Evolutionary conservation across 2,888 invertebrate species (phyloP), one percentile per base, ranked within the genome.

Genomic region (Amiota minor): DNA sequence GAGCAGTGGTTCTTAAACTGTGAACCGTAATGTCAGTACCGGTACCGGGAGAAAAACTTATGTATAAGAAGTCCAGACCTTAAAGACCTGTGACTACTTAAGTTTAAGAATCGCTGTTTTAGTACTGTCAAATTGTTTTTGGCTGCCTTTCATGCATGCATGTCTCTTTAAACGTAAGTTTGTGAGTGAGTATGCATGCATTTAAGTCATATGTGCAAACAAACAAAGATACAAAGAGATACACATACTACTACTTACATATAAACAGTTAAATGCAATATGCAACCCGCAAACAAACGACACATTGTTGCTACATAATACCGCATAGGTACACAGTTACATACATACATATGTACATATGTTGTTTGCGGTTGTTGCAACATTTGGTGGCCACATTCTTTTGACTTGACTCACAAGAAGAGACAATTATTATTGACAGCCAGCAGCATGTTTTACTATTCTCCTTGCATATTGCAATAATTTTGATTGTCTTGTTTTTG

Each of bases 331-430:
- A 35, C 35, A 35, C 35, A 35, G 35, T 35, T 53, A 16, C 53
- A 53, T 53, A 16, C 53, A 53, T 53, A 0, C n/a, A 35, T 53
- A 53, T n/a, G 10, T 53, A 14, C 8, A 23, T 61, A 23, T n/a
- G 35, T 62, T 35, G 62, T 45, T 35, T 45, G 14, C 45, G 70
- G 67, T 72, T 74, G 74, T 74, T 70, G 81, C 76, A 80, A 74
- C 76, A 79, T 78, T 82, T 80, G 76, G 77, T 78, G 75, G 75
- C 78, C 74, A 79, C 72, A 72, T 72, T 72, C 72, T 72, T 67
- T 71, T 77, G 61, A 75, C 74, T 72, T 72, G 72, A 72, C 65
- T 72, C 72, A 72, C 64, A 46, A 70, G 59, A 59, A 2, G 14
- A 50, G 53, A 65, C 50, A 68, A 68, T 68, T 53, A 68, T 68